A percentile compares a stretch with the other conserved stretches of the same genome.
Conservation (phyloP, 1,140 invertebrate species). For the Microplitis demolitor region DNA sequence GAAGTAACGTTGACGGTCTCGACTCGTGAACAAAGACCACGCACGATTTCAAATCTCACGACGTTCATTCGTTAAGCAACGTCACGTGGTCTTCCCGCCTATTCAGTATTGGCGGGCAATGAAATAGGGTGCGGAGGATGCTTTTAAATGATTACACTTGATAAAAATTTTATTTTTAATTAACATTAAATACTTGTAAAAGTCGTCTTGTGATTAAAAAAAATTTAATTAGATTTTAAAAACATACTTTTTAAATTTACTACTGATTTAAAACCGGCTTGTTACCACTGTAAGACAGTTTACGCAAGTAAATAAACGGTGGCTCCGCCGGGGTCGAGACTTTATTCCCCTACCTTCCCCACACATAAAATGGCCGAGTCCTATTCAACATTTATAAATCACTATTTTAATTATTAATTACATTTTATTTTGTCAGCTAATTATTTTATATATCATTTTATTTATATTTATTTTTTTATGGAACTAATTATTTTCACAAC, state of each 20-base stretch:
- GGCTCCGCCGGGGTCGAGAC: constrained; percentile 1
- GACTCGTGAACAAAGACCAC: constrained; percentile 60
- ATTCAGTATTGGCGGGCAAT: constrained; percentile 31
- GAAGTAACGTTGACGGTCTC: constrained; percentile 54
- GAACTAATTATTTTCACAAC: constrained; percentile 10
- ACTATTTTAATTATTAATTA: not conserved
- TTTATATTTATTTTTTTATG: constrained; percentile 21
- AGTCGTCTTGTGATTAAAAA: not conserved
- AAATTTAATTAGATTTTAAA: not conserved
- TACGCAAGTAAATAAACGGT: constrained; percentile 17
- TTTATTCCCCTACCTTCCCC: constrained; percentile 40
- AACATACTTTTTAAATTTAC: not conserved
- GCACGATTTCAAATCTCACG: constrained; percentile 60
- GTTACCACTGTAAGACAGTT: constrained; percentile 9
- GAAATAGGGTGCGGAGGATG: constrained; percentile 32
- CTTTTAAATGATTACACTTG: constrained; percentile 37
- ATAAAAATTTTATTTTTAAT: not conserved
- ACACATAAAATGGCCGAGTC: constrained; percentile 48
- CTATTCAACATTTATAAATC: constrained; percentile 25
- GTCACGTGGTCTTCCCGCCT: constrained; percentile 47
- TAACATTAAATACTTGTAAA: not conserved
- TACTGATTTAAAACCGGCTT: not conserved
- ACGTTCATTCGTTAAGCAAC: constrained; percentile 40
- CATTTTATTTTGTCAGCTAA: constrained; percentile 28
- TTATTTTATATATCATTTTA: not conserved